phyloP scores from a whole-genome alignment of 2,113 vertebrate genomes.

The Chloroceryle aenea region DNA sequence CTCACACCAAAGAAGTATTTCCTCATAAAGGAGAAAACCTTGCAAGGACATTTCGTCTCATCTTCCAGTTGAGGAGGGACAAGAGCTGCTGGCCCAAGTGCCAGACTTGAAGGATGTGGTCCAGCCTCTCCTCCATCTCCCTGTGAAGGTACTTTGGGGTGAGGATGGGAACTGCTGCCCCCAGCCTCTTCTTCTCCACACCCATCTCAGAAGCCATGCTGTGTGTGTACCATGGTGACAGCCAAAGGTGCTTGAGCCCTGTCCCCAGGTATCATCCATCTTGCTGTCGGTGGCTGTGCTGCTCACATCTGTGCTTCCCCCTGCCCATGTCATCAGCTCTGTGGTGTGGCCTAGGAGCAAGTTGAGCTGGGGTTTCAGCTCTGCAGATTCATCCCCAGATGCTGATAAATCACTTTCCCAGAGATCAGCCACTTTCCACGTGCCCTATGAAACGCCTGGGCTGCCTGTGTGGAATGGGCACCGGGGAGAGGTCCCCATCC shows the following conservation, averaged over 20 bases:
- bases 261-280: not conserved
- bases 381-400: not conserved
- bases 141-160: not conserved
- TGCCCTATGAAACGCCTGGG: not conserved
- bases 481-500: not conserved
- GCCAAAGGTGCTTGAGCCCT: not conserved
- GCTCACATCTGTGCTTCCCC: not conserved
- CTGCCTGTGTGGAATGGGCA: not conserved
- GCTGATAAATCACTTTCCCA: not conserved
- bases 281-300: not conserved
- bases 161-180: not conserved
- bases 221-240: not conserved
- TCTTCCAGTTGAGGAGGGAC: not conserved
- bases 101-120: not conserved
- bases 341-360: not conserved
- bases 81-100: not conserved
- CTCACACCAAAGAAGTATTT: not conserved
- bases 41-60: not conserved
- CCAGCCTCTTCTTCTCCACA: not conserved
- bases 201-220: not conserved
- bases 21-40: not conserved
- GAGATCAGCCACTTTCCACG: not conserved
- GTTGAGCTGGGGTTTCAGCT: not conserved
- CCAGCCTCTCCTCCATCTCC: not conserved
- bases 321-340: not conserved